Conservation (phyloP, 2,797 vertebrate genomes). For the Moxostoma hubbsi region DNA sequence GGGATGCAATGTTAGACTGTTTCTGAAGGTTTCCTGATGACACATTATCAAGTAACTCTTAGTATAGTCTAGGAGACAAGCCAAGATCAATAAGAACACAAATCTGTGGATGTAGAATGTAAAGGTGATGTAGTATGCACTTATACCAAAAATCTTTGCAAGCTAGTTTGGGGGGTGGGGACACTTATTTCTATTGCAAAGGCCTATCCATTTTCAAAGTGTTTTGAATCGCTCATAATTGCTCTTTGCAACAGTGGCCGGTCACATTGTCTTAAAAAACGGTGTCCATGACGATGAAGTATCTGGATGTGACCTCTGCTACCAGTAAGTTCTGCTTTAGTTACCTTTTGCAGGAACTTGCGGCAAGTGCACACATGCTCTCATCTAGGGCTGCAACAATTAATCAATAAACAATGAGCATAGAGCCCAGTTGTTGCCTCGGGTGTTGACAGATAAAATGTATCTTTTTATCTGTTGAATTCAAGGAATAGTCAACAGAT, state of each 20-base stretch:
- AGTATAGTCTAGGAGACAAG: conserved; percentile 22
- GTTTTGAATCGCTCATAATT: conserved; percentile 50
- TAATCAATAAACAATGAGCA: no score
- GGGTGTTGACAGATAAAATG: no score
- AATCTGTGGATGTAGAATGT: neutral
- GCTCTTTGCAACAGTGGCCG: conserved; percentile 51
- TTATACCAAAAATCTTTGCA: conserved; percentile 26
- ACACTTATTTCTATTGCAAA: conserved; percentile 25
- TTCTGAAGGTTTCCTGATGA: conserved; percentile 7
- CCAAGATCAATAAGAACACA: conserved; percentile 40
- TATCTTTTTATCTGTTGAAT: no score
- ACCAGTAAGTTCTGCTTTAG: conserved; percentile 4
- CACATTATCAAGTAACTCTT: conserved; percentile 28
- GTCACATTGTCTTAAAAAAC: conserved; percentile 61
- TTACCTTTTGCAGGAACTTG: no score
- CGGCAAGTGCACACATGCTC: no score
- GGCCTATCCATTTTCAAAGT: conserved; percentile 44
- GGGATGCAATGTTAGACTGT: neutral
- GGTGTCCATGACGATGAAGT: conserved; percentile 73
- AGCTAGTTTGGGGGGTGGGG: conserved; percentile 13
- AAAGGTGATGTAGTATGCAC: conserved; percentile 9
- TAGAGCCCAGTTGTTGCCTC: no score
- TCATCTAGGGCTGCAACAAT: no score
- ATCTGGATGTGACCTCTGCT: conserved; percentile 67
- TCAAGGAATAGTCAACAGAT: no score